These are phyloP conservation scores for Lutjanus argentimaculatus DNA, from an alignment of 2,797 vertebrate species.

Conservation along the genomic window DNA sequence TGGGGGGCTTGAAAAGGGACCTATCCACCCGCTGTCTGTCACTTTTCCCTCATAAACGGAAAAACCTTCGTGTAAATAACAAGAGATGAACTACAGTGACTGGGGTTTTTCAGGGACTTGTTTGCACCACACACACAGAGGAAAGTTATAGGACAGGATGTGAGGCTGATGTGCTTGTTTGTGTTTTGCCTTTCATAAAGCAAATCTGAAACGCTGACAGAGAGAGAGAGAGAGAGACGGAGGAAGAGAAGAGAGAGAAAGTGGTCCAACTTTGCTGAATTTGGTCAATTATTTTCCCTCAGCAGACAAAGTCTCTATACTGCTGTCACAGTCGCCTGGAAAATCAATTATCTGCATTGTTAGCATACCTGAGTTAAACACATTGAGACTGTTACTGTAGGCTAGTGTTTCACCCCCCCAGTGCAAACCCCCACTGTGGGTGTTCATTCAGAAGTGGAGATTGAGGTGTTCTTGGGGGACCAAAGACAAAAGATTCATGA, in stretches of 20 bases:
- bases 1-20: conserved; percentile 55
- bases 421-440: too few relatives aligned
- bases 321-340: conserved; percentile 39
- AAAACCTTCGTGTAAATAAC: conserved; percentile 49
- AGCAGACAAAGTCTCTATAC: conserved; percentile 36
- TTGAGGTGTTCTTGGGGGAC: too few relatives aligned
- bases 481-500: too few relatives aligned
- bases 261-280: conserved; percentile 50
- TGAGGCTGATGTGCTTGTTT: conserved; percentile 54
- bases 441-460: too few relatives aligned
- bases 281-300: conserved; percentile 62
- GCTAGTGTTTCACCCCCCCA: too few relatives aligned
- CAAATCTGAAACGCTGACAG: conserved; percentile 52
- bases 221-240: conserved; percentile 61
- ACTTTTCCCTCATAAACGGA: conserved; percentile 76
- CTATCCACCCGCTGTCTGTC: conserved; percentile 80
- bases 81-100: conserved; percentile 39
- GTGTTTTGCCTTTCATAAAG: conserved; percentile 45
- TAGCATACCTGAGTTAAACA: conserved; percentile 30
- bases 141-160: conserved; percentile 82
- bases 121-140: conserved; percentile 64
- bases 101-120: conserved; percentile 40
- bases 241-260: conserved; percentile 66
- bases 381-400: conserved; percentile 32
- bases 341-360: conserved; percentile 41